These are phyloP conservation scores for Greenwoodochromis staneri DNA, from an alignment of 2,113 vertebrate genomes.

Conservation along the genomic window DNA sequence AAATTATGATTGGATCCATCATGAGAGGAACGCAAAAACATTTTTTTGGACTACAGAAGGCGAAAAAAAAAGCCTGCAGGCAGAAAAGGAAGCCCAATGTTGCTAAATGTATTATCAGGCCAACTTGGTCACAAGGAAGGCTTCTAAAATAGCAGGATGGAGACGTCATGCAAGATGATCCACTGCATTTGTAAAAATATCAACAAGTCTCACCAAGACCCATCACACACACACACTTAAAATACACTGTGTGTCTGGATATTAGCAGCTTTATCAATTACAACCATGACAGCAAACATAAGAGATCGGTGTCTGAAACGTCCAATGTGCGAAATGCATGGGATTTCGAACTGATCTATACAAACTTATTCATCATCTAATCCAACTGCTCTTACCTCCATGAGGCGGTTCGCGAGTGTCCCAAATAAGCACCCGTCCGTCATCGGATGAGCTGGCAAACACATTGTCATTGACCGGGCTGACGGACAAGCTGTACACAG, in stretches of 20 bases:
- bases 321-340: background rate
- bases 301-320: background rate
- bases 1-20: background rate
- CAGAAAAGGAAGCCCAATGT: background rate
- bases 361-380: background rate
- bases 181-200: constrained; percentile 12
- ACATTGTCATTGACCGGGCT: constrained; percentile 97
- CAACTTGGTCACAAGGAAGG: constrained; percentile 16
- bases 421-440: constrained; percentile 97
- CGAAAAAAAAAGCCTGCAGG: background rate
- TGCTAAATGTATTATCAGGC: constrained; percentile 20
- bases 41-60: background rate
- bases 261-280: background rate
- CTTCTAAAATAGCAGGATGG: constrained; percentile 35
- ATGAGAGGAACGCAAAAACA: background rate
- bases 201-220: background rate
- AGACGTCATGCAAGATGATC: constrained; percentile 31
- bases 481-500: constrained; percentile 96
- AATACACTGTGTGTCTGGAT: background rate
- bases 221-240: background rate
- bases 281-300: background rate
- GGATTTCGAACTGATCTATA: background rate
- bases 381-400: constrained; percentile 74
- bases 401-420: constrained; percentile 94
- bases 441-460: constrained; percentile 96